These are phyloP conservation scores for Nomia melanderi DNA, from an alignment of 1,140 invertebrate species.

Conservation along the genomic window DNA sequence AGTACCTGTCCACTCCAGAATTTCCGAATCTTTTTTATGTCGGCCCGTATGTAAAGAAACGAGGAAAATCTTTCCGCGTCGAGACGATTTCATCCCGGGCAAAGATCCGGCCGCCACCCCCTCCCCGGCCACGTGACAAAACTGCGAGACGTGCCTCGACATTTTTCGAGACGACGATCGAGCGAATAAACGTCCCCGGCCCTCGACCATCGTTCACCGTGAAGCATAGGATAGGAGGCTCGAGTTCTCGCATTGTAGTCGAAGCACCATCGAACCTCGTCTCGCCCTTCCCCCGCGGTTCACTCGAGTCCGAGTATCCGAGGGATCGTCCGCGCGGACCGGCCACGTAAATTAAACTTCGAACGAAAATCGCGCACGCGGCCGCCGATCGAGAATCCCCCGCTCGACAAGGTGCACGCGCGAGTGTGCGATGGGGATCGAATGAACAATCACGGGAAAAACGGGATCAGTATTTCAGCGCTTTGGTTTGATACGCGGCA, in stretches of 20 bases:
- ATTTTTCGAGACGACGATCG: conserved; percentile 6
- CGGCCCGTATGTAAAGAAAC: no score
- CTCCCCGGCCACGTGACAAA: conserved; percentile 1
- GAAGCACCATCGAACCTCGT: conserved; percentile 1
- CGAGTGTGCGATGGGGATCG: no score
- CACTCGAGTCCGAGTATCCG: not conserved
- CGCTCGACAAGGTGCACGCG: no score
- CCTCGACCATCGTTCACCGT: not conserved
- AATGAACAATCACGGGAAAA: no score
- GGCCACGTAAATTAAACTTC: no score
- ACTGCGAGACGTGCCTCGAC: not conserved
- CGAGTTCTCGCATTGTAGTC: conserved; percentile 2
- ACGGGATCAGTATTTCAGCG: no score
- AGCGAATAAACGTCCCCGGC: conserved; percentile 3
- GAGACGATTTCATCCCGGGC: conserved; percentile 28
- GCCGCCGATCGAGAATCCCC: no score
- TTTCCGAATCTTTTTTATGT: no score
- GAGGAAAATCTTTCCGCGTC: conserved; percentile 32
- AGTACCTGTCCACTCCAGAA: no score
- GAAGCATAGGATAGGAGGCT: not conserved
- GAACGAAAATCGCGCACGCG: no score
- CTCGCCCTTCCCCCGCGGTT: not conserved
- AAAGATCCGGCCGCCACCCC: not conserved
- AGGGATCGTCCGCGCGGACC: no score
- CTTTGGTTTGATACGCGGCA: no score